These are phyloP conservation scores for Eleutherodactylus coqui DNA, from an alignment of 2,797 vertebrate genomes.

Conservation along the genomic window DNA sequence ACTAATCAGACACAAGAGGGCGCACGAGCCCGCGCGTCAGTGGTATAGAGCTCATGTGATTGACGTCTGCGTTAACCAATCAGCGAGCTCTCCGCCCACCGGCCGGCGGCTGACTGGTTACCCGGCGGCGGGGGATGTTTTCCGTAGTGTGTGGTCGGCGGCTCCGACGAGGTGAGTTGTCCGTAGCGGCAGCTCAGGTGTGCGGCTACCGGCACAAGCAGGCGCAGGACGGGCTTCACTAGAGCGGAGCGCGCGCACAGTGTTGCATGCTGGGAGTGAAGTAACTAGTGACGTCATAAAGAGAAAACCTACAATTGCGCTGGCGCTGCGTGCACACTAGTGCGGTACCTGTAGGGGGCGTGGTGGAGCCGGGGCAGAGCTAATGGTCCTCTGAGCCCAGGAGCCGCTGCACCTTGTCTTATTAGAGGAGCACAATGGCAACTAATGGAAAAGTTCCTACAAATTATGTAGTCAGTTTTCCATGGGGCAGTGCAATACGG, in stretches of 20 bases:
- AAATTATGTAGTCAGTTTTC: too few relatives aligned
- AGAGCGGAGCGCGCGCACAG: not conserved
- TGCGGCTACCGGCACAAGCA: too few relatives aligned
- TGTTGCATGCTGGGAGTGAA: constrained; percentile 21
- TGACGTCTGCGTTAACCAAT: not conserved
- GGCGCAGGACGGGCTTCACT: too few relatives aligned
- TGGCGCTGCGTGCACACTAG: too few relatives aligned
- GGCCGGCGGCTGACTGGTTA: not conserved
- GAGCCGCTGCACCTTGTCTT: too few relatives aligned
- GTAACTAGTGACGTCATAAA: constrained; percentile 16
- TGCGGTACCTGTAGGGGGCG: too few relatives aligned
- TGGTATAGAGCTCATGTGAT: not conserved
- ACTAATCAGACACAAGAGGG: not conserved
- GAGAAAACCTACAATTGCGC: not conserved
- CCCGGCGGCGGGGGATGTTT: not conserved
- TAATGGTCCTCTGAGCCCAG: too few relatives aligned
- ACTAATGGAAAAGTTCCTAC: too few relatives aligned
- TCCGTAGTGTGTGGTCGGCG: not conserved
- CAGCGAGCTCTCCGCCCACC: not conserved
- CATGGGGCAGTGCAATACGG: too few relatives aligned
- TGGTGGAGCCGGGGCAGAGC: too few relatives aligned
- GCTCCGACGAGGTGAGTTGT: not conserved
- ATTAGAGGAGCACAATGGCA: too few relatives aligned
- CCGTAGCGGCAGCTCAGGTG: not conserved
- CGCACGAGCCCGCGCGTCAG: too few relatives aligned